Evolutionary conservation across 2,113 vertebrate genomes (phyloP), one percentile per base, ranked within the genome.

Genomic region (Oncorhynchus masou): DNA sequence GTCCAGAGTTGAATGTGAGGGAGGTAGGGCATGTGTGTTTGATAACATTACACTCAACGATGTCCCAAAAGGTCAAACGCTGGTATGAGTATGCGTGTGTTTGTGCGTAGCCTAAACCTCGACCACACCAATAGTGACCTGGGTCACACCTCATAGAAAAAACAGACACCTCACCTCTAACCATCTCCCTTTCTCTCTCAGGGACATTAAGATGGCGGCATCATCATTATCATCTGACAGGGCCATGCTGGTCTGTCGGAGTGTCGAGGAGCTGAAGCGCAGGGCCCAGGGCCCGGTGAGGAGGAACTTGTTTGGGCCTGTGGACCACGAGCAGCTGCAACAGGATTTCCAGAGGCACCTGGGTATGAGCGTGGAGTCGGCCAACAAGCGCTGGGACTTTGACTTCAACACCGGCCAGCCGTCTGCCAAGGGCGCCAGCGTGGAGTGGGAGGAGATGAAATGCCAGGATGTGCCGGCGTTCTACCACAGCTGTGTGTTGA

Each of bases 361-460:
- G 15, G 3, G 4, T 59, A 84, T 84, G 77, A 88, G 69, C 0
- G 0, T 91, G 27, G 88, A 94, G 73, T 71, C 65, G 20, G 92
- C 93, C 71, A 93, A 87, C 67, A 88, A 90, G 45, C 91, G 93
- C 60, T 94, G 92, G 93, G 94, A 92, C 88, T 95, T 94, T 0
- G 89, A 94, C 82, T 96, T 96, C 80, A 85, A 86, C 54, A 69
- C 0, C 0, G 90, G 94, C 4, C 4, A 0, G 0, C 94, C 89
- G 0, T 45, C 19, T 0, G 45, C 19, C 0, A 70, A 87, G 3
- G 93, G 89, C 5, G 49, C 84, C 0, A 27, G 71, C 1, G 57
- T 94, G 0, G 75, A 94, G 71, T 95, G 95, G 95, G 93, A 94
- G 87, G 88, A 87, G 83, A 80, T 95, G 0, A 57, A 45, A 16